Conservation (phyloP, 2,888 invertebrate species). For the Meliscaeva auricollis region DNA sequence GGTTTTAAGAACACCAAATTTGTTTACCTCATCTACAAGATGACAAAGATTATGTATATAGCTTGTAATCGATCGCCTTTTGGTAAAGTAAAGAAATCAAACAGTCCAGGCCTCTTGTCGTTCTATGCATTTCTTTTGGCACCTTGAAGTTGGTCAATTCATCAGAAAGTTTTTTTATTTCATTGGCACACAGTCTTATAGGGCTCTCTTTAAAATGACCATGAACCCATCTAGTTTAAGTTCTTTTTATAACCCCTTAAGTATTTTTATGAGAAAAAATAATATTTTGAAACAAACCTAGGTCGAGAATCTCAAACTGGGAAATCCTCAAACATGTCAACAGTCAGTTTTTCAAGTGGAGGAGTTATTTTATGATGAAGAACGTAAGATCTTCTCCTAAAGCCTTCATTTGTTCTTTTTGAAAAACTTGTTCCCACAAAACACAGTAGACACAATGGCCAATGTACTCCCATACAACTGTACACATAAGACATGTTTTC, state of each 20-base stretch:
- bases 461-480: constrained; percentile 21
- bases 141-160: neutral
- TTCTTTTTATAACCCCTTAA: constrained; percentile 7
- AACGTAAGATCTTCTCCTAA: constrained; percentile 3
- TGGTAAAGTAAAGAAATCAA: constrained; percentile 10
- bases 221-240: constrained; percentile 5
- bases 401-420: constrained; percentile 12
- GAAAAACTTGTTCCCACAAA: constrained; percentile 6
- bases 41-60: constrained; percentile 2
- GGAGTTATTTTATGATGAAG: constrained; percentile 30
- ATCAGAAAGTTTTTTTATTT: neutral
- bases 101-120: constrained; percentile 3
- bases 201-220: constrained; percentile 7
- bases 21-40: constrained; percentile 8
- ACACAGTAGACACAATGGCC: constrained; percentile 21
- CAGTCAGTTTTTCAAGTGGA: constrained; percentile 10
- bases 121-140: neutral
- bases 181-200: neutral
- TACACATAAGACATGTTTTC: constrained; percentile 35
- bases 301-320: constrained; percentile 13
- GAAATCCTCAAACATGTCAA: constrained; percentile 40
- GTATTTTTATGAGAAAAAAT: neutral
- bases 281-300: too few relatives aligned
- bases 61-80: neutral
- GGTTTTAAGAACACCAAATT: neutral